Evolutionary conservation across 2,888 invertebrate species (phyloP).

Genomic region (Nomada goodeniana): DNA sequence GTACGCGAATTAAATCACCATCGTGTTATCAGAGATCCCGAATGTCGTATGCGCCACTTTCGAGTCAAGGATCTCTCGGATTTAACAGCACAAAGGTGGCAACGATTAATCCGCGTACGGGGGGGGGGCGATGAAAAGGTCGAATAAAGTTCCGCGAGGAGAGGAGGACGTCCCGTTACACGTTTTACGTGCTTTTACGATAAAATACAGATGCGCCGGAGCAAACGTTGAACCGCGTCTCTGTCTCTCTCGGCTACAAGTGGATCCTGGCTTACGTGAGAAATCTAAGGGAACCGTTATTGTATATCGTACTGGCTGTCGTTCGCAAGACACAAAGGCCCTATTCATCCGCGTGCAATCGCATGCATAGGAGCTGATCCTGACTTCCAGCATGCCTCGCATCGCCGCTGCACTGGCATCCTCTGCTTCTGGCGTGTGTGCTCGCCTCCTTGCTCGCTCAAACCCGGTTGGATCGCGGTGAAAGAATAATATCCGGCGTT

Average conservation of each 20-base stretch:
- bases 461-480: conserved; percentile 59
- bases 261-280: conserved; percentile 70
- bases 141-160: conserved; percentile 20
- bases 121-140: not conserved
- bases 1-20: too few species aligned
- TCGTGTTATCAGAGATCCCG: too few species aligned
- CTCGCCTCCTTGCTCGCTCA: conserved; percentile 60
- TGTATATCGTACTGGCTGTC: conserved; percentile 72
- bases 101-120: too few species aligned
- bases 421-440: conserved; percentile 34
- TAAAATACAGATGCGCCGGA: conserved; percentile 49
- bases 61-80: too few species aligned
- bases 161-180: conserved; percentile 42
- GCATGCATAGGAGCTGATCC: conserved; percentile 72
- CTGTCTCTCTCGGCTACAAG: conserved; percentile 22
- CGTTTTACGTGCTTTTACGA: conserved; percentile 45
- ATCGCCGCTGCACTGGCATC: conserved; percentile 59
- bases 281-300: conserved; percentile 72
- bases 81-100: too few species aligned
- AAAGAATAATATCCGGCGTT: conserved; percentile 60
- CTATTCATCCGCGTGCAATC: conserved; percentile 72
- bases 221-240: conserved; percentile 58
- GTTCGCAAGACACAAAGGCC: conserved; percentile 74
- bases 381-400: conserved; percentile 68
- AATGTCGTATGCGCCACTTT: too few species aligned